Evolutionary conservation across 2,797 vertebrate genomes (phyloP).

Genomic region (Acanthurus leucopareius): DNA sequence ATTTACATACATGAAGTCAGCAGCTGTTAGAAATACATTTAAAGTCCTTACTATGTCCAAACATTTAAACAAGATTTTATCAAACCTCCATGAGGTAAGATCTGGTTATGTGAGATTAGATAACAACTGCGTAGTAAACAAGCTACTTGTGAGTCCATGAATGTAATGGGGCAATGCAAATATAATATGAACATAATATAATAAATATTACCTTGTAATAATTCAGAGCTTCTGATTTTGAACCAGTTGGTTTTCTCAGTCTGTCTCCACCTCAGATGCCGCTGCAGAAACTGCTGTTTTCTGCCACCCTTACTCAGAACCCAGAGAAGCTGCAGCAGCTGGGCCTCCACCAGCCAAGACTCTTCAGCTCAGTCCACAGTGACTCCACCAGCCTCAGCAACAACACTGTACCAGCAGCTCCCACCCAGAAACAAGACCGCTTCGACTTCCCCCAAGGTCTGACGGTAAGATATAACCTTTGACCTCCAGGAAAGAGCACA

Average conservation of each 20-base stretch:
- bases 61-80: too few species aligned
- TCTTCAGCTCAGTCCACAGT: conserved; percentile 89
- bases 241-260: conserved; percentile 72
- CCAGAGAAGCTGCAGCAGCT: conserved; percentile 95
- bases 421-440: conserved; percentile 48
- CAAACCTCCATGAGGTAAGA: neutral
- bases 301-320: conserved; percentile 95
- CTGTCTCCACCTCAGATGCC: conserved; percentile 89
- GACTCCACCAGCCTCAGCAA: neutral
- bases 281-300: conserved; percentile 97
- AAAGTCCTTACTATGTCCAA: too few species aligned
- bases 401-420: neutral
- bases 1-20: neutral
- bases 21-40: neutral
- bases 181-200: too few species aligned
- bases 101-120: neutral
- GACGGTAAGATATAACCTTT: conserved; percentile 79
- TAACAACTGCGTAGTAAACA: neutral
- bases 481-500: neutral
- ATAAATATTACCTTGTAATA: neutral
- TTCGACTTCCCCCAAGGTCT: conserved; percentile 91
- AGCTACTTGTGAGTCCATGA: neutral
- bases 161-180: neutral
- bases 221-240: neutral
- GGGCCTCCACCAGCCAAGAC: conserved; percentile 91